A percentile compares a stretch with the other conserved stretches of the same genome.
These are phyloP conservation scores for Lapara coniferarum DNA, from an alignment of 2,888 invertebrate species.

Conservation along the genomic window DNA sequence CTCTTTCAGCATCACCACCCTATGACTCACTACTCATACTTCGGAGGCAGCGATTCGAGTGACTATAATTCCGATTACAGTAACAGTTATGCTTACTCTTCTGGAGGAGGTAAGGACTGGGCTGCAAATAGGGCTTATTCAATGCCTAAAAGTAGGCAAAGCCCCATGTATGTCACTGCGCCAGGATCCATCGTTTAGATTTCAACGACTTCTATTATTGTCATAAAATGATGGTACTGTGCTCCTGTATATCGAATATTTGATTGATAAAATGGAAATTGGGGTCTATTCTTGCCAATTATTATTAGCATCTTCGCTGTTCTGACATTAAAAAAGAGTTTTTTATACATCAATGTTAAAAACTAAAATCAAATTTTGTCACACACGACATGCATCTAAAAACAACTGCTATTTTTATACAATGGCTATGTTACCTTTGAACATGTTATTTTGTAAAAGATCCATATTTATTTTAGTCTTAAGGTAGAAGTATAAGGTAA, in stretches of 20 bases:
- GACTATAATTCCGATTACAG: constrained; percentile 74
- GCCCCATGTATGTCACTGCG: constrained; percentile 69
- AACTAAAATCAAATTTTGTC: neutral
- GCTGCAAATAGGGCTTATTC: constrained; percentile 75
- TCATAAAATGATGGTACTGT: neutral
- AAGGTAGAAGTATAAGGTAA: neutral
- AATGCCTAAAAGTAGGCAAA: constrained; percentile 64
- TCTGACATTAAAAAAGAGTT: no score
- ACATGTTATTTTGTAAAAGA: neutral
- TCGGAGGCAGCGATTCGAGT: constrained; percentile 66
- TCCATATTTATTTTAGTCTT: neutral
- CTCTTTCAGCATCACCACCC: constrained; percentile 58
- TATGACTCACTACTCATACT: constrained; percentile 68
- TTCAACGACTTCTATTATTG: neutral
- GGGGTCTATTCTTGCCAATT: no score
- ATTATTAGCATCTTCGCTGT: no score
- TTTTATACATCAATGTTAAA: no score
- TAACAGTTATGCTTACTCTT: constrained; percentile 66
- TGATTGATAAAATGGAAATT: neutral
- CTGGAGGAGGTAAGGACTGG: constrained; percentile 76
- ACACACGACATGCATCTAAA: neutral
- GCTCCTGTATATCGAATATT: neutral
- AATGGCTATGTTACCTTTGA: neutral
- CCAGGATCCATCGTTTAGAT: constrained; percentile 63
- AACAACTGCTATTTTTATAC: neutral